Evolutionary conservation across 2,888 invertebrate genomes (phyloP).

Genomic region (Charanyca ferruginea): DNA sequence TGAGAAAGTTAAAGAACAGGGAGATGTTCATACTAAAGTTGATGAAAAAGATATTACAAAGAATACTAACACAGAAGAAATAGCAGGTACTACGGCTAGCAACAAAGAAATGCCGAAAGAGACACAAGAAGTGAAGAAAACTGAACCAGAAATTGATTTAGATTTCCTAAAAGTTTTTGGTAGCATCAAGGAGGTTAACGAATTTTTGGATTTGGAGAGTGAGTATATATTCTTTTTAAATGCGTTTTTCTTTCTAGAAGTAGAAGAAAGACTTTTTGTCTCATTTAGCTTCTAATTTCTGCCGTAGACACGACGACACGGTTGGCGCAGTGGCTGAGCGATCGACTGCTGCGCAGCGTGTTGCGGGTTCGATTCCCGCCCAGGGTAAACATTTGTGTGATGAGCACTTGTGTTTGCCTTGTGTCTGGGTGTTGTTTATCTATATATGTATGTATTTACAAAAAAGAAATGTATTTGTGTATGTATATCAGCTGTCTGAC

Average conservation of each 20-base stretch:
- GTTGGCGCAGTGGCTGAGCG: no score
- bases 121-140: background rate
- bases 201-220: slow-evolving; percentile 83
- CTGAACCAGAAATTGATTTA: slow-evolving; percentile 52
- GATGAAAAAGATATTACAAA: slow-evolving; percentile 5
- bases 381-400: no score
- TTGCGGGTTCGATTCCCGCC: no score
- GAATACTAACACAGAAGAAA: slow-evolving; percentile 15
- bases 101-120: background rate
- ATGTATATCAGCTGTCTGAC: no score
- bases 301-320: no score
- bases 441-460: no score
- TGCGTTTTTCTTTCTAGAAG: background rate
- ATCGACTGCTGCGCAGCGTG: no score
- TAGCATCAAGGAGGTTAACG: slow-evolving; percentile 81
- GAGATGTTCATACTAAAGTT: background rate
- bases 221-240: slow-evolving; percentile 68
- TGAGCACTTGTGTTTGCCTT: no score
- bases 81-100: background rate
- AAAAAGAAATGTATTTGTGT: no score
- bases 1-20: background rate
- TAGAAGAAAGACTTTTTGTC: no score
- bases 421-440: no score
- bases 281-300: no score
- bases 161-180: slow-evolving; percentile 82